Evolutionary conservation across 2,888 invertebrate species (phyloP), one percentile per base, ranked within the genome.

Genomic region (Incurvaria masculella): DNA sequence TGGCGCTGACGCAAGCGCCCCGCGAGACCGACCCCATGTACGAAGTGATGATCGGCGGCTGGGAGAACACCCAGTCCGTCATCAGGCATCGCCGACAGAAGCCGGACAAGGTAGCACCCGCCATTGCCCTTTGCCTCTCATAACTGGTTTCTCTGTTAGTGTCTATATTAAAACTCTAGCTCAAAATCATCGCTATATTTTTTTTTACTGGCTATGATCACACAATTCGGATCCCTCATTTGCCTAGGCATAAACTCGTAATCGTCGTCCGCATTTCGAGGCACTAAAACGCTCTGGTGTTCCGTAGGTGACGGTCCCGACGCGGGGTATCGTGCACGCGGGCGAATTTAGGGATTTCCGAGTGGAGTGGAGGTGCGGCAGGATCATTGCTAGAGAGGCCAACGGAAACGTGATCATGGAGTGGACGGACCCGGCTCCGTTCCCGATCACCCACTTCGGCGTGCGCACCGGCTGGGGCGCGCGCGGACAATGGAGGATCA

Each of bases 11-110:
- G 40, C 61, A 66, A 54, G 76, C 68, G 17, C 79, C 81, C 44
- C 72, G 65, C 39, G 83, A 83, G 60, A 72, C 81, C 49, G 80
- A 80, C 55, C 83, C 83, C 21, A 83, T 85, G 74, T 84, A 85
- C 62, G 86, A 87, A 70, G 72, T 86, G 54, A 79, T 87, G 57
- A 76, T 87, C 56, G 87, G 86, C 46, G 86, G 86, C 51, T 87
- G 87, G 86, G 81, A 82, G 52, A 86, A 86, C 64, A 76, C 73
- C 43, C 80, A 82, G 55, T 85, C 85, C 38, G 84, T 82, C 53
- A 84, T 85, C 64, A 82, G 85, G 63, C 70, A 82, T 64, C 80
- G 81, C 72, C 78, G 80, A 56, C 76, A 81, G 64, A 79, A 82
- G 59, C 85, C 84, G 26, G 84, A 85, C 56, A 83, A 84, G 81